Evolutionary conservation across 1,140 invertebrate genomes (phyloP).

Genomic region (Apis cerana): DNA sequence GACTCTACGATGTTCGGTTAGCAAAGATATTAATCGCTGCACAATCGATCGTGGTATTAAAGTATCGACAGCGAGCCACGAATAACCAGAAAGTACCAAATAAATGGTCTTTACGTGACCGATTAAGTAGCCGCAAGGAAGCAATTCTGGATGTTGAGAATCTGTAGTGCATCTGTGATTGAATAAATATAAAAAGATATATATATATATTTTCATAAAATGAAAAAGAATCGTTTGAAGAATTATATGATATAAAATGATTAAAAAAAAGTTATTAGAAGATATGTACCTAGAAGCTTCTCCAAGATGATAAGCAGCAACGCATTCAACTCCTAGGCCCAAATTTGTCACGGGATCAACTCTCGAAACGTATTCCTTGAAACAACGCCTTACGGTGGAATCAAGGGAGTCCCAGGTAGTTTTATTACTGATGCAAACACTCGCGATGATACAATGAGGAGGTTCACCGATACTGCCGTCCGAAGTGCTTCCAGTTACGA

Average conservation of each 20-base stretch:
- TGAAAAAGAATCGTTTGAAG: background rate
- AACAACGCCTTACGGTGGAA: constrained; percentile 92
- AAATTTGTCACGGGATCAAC: constrained; percentile 96
- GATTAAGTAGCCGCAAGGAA: constrained; percentile 96
- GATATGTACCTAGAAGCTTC: constrained; percentile 87
- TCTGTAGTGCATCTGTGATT: constrained; percentile 80
- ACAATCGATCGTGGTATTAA: constrained; percentile 98
- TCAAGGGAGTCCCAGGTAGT: constrained; percentile 98
- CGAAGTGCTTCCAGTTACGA: constrained; percentile 63
- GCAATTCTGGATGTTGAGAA: constrained; percentile 88
- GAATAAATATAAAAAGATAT: background rate
- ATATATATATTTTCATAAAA: background rate
- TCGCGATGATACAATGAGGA: constrained; percentile 89
- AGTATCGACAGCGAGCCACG: constrained; percentile 96
- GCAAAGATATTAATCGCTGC: constrained; percentile 89
- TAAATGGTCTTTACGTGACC: constrained; percentile 91
- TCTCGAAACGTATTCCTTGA: constrained; percentile 96
- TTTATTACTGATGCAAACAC: constrained; percentile 93
- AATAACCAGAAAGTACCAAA: constrained; percentile 93
- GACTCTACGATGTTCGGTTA: constrained; percentile 95
- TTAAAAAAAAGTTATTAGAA: background rate
- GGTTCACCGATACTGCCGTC: constrained; percentile 82
- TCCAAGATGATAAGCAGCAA: constrained; percentile 95
- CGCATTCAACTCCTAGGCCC: constrained; percentile 93
- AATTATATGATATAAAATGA: too few relatives aligned